phyloP scores from a whole-genome alignment of 1,140 invertebrate species.

The Arion vulgaris region DNA sequence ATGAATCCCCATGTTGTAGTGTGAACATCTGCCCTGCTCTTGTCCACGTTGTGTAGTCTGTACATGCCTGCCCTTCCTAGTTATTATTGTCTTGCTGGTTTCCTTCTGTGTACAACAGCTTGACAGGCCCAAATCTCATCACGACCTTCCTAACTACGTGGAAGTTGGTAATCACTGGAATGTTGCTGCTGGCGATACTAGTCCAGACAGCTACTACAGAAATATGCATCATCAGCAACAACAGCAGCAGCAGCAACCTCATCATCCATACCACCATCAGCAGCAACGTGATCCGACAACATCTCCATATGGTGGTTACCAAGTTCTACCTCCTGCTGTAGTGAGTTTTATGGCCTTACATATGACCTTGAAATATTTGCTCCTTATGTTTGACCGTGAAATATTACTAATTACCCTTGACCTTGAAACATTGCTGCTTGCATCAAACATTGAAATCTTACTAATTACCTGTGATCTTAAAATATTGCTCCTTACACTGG shows the following conservation, averaged over 20 bases:
- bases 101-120: constrained; percentile 21
- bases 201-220: constrained; percentile 5
- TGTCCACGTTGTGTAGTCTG: no score
- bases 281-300: constrained; percentile 18
- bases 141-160: constrained; percentile 59
- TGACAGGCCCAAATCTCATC: constrained; percentile 63
- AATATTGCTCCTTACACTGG: no score
- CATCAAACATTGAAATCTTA: no score
- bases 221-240: neutral
- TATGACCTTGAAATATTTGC: neutral
- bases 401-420: neutral
- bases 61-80: no score
- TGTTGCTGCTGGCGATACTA: neutral
- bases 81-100: no score
- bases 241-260: constrained; percentile 18
- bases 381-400: neutral
- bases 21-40: no score
- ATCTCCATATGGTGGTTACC: constrained; percentile 37
- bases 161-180: constrained; percentile 17
- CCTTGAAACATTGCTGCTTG: no score
- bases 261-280: neutral
- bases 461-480: no score
- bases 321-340: constrained; percentile 44
- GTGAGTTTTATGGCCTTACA: constrained; percentile 37
- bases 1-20: no score